Conservation (phyloP, 1,140 invertebrate genomes). For the Hypsibius dujardini region DNA sequence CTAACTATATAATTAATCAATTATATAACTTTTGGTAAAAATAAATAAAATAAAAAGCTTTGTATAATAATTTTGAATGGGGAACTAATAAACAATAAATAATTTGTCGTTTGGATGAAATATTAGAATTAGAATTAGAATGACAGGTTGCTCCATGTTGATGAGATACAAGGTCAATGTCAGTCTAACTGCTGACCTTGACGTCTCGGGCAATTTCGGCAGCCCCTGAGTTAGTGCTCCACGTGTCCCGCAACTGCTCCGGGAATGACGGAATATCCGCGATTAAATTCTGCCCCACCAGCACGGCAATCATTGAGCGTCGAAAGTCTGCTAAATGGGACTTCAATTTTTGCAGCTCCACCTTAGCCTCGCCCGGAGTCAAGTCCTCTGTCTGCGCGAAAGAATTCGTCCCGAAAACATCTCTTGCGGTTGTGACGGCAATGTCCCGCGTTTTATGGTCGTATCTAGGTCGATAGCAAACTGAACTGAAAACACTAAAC, state of each 20-base stretch:
- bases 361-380: background rate
- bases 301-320: background rate
- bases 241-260: background rate
- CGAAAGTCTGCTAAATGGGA: background rate
- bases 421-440: background rate
- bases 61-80: no score
- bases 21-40: no score
- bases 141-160: background rate
- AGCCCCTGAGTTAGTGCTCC: background rate
- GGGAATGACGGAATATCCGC: constrained; percentile 15
- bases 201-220: background rate
- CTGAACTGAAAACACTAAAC: no score
- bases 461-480: background rate
- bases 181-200: background rate
- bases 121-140: background rate
- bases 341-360: background rate
- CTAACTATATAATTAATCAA: no score
- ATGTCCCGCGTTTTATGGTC: background rate
- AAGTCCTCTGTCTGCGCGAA: background rate
- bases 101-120: background rate
- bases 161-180: background rate
- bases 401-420: background rate
- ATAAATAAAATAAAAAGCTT: no score
- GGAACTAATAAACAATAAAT: no score
- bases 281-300: background rate